These are phyloP conservation scores for Sinhomidia bicolor DNA, from an alignment of 2,888 invertebrate species.

Conservation along the genomic window DNA sequence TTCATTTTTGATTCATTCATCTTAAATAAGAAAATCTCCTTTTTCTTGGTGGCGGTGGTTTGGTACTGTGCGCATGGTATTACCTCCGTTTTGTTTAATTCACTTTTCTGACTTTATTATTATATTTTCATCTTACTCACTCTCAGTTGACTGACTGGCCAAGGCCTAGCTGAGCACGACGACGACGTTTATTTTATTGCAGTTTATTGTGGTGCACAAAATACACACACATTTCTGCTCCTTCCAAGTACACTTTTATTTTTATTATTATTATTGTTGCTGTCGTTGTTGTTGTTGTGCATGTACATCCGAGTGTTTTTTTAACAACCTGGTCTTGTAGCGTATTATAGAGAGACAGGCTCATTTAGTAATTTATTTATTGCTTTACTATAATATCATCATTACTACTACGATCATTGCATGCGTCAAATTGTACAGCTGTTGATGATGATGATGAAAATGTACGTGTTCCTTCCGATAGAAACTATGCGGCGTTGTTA, in stretches of 20 bases:
- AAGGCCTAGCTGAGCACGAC: conserved; percentile 71
- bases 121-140: conserved; percentile 64
- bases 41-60: conserved; percentile 11
- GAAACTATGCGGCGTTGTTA: background rate
- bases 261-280: no score
- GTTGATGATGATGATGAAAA: background rate
- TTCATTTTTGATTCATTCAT: conserved; percentile 51
- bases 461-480: background rate
- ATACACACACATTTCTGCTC: background rate
- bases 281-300: background rate
- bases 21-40: conserved; percentile 41
- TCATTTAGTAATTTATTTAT: no score
- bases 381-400: no score
- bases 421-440: background rate
- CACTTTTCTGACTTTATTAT: conserved; percentile 59
- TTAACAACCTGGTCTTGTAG: conserved; percentile 33
- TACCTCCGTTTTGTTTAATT: conserved; percentile 49
- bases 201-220: conserved; percentile 6
- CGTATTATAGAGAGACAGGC: no score
- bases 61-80: no score
- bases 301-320: conserved; percentile 21
- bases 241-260: conserved; percentile 6
- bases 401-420: background rate
- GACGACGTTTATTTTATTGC: conserved; percentile 60
- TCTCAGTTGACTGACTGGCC: conserved; percentile 64